phyloP scores from a whole-genome alignment of 2,888 invertebrate species.

The Smittia sp. region DNA sequence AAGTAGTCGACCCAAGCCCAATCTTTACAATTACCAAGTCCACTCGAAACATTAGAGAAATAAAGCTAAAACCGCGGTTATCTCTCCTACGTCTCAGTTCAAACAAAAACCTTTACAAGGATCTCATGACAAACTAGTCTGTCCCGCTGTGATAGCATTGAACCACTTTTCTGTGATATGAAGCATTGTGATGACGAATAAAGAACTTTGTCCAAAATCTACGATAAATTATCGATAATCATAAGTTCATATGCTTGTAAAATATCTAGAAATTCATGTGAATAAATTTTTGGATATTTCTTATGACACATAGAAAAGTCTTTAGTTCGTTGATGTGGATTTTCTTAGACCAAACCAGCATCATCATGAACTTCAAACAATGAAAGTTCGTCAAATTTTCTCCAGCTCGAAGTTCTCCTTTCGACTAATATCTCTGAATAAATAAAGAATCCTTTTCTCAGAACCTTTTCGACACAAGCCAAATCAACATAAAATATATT shows the following conservation, averaged over 20 bases:
- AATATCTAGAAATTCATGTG: constrained; percentile 19
- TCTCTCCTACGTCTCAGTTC: neutral
- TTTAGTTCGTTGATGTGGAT: neutral
- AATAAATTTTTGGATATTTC: constrained; percentile 38
- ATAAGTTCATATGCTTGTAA: constrained; percentile 11
- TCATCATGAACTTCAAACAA: neutral
- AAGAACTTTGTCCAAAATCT: neutral
- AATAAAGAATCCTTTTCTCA: neutral
- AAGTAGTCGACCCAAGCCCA: neutral
- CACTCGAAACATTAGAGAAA: neutral
- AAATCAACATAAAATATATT: constrained; percentile 37
- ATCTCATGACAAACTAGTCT: neutral
- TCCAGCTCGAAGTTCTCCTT: neutral
- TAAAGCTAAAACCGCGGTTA: constrained; percentile 7
- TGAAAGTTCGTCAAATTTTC: neutral
- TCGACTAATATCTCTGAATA: neutral
- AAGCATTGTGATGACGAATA: constrained; percentile 12
- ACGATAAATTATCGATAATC: neutral
- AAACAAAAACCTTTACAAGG: no score
- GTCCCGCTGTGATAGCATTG: neutral
- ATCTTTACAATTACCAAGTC: no score
- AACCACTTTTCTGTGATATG: neutral
- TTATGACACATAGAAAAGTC: neutral
- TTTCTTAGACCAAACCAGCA: neutral
- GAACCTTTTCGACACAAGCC: no score